A percentile compares a stretch with the other conserved stretches of the same genome.
These are phyloP conservation scores for Acrocyrtus sp. DNA, from an alignment of 2,888 invertebrate genomes.

Conservation along the genomic window DNA sequence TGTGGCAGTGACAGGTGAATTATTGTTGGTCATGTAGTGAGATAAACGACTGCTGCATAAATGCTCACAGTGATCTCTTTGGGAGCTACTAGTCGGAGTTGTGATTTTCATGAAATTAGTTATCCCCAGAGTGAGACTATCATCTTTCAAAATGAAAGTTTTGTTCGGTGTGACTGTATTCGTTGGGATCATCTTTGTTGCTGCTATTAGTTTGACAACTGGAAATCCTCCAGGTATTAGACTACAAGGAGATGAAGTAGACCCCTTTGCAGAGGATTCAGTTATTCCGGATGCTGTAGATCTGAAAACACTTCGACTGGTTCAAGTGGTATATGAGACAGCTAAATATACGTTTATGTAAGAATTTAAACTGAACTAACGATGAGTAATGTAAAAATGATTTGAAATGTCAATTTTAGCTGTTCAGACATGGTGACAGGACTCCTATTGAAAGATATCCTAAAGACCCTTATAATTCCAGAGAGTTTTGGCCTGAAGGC, in stretches of 20 bases:
- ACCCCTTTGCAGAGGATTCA: neutral
- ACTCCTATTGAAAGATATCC: slow-evolving; percentile 74
- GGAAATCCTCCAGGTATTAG: neutral
- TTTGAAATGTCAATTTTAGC: slow-evolving; percentile 65
- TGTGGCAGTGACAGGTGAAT: no score
- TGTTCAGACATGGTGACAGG: slow-evolving; percentile 79
- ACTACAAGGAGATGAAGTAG: neutral
- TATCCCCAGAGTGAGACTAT: slow-evolving; percentile 2
- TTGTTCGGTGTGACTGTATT: neutral
- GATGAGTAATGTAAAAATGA: neutral
- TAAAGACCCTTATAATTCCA: slow-evolving; percentile 70
- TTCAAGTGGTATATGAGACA: slow-evolving; percentile 47
- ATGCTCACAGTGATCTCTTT: no score
- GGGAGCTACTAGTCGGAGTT: no score
- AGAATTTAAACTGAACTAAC: neutral
- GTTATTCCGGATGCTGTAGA: slow-evolving; percentile 37
- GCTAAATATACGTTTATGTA: neutral
- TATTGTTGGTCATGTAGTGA: no score
- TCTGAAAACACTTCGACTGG: slow-evolving; percentile 26
- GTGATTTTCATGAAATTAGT: neutral
- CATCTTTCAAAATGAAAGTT: slow-evolving; percentile 20
- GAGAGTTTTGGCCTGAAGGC: slow-evolving; percentile 73
- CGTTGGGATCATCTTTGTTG: slow-evolving; percentile 4
- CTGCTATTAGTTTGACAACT: slow-evolving; percentile 11
- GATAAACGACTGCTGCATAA: no score